Evolutionary conservation across 2,113 vertebrate species (phyloP).

Genomic region (Todiramphus saurophagus): DNA sequence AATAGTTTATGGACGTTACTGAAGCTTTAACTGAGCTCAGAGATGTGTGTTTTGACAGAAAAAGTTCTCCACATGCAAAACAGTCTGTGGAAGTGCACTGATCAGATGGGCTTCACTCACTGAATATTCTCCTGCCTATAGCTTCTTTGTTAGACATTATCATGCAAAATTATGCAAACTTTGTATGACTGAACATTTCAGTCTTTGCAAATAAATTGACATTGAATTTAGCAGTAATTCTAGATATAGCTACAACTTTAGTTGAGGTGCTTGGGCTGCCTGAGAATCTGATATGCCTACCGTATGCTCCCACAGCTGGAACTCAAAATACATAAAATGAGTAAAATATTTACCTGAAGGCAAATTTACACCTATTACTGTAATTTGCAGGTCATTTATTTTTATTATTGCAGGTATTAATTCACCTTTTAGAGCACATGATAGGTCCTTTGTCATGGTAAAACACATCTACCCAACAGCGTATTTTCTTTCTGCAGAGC

Average conservation of each 20-base stretch:
- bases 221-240: conserved; percentile 25
- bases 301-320: not conserved
- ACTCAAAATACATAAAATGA: not conserved
- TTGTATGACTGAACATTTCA: not conserved
- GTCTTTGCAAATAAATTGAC: conserved; percentile 37
- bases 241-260: not conserved
- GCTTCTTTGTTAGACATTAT: conserved; percentile 25
- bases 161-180: conserved; percentile 28
- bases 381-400: not conserved
- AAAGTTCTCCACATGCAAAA: conserved; percentile 2
- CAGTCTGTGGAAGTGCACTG: conserved; percentile 3
- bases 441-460: not conserved
- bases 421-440: not conserved
- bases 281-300: not conserved
- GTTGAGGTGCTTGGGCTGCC: not conserved
- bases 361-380: not conserved
- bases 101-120: conserved; percentile 30
- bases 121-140: not conserved
- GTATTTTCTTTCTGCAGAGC: not conserved
- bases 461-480: not conserved
- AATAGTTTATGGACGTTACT: conserved; percentile 11
- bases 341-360: not conserved
- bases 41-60: conserved; percentile 20
- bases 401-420: not conserved
- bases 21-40: not conserved